Conservation (phyloP, 2,888 invertebrate genomes). For the Deroplatys truncata region DNA sequence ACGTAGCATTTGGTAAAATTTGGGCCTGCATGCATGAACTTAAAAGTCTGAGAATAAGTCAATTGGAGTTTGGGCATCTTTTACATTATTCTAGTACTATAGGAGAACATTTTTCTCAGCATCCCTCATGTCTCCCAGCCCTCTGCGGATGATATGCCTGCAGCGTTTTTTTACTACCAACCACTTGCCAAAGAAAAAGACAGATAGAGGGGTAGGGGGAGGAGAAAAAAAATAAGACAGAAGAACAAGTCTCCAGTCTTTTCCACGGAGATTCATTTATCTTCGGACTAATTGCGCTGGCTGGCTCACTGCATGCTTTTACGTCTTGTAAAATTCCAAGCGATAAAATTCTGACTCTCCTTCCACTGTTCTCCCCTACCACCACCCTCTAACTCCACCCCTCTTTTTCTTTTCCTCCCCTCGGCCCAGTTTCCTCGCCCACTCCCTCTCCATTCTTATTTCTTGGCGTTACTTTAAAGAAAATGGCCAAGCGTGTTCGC, state of each 20-base stretch:
- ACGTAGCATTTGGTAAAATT: too few relatives aligned
- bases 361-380: background rate
- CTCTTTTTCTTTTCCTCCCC: constrained; percentile 18
- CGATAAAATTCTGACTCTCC: constrained; percentile 20
- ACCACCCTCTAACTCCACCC: background rate
- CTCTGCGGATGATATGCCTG: too few relatives aligned
- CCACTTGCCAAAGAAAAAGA: constrained; percentile 15
- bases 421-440: background rate
- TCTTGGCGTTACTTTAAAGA: constrained; percentile 17
- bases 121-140: too few relatives aligned
- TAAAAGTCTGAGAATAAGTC: too few relatives aligned
- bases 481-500: constrained; percentile 19
- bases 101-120: too few relatives aligned
- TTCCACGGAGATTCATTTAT: constrained; percentile 30
- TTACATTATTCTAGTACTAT: too few relatives aligned
- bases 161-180: background rate
- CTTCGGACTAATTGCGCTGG: constrained; percentile 29
- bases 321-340: constrained; percentile 27
- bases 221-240: background rate
- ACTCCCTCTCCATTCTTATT: constrained; percentile 14
- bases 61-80: too few relatives aligned
- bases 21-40: too few relatives aligned
- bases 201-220: background rate
- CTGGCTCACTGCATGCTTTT: constrained; percentile 26
- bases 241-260: constrained; percentile 14